Percentiles rank a stretch among this genome's conserved stretches.
These are phyloP conservation scores for Priocnemis perturbator DNA, from an alignment of 2,888 invertebrate species.

Conservation along the genomic window DNA sequence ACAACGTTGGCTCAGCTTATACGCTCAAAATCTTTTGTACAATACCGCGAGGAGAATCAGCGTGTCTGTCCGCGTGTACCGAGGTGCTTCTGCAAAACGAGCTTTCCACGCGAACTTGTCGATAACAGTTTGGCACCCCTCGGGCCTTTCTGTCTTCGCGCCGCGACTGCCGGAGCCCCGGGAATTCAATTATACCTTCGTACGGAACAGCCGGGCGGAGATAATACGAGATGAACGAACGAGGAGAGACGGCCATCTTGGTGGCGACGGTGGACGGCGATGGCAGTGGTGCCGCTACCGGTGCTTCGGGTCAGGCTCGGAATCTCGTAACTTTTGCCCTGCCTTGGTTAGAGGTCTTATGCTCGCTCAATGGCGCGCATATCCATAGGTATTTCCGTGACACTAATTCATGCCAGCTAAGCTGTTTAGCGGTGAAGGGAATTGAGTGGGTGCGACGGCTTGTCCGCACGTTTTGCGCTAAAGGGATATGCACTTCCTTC, in stretches of 20 bases:
- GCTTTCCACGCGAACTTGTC: conserved; percentile 48
- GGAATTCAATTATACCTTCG: conserved; percentile 66
- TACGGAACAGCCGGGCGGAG: conserved; percentile 44
- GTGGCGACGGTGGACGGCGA: conserved; percentile 18
- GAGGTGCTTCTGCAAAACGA: conserved; percentile 23
- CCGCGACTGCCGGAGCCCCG: conserved; percentile 36
- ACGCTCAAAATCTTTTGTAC: background rate
- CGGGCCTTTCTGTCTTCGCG: conserved; percentile 51
- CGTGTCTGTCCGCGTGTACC: background rate
- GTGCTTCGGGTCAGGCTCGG: conserved; percentile 26
- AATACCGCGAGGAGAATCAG: background rate
- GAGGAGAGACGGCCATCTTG: conserved; percentile 46
- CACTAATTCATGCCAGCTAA: conserved; percentile 11
- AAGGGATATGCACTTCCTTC: too few relatives aligned
- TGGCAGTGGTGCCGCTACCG: conserved; percentile 14
- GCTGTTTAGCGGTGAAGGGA: too few relatives aligned
- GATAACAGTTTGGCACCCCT: conserved; percentile 54
- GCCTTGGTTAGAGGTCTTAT: conserved; percentile 4
- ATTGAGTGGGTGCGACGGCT: background rate
- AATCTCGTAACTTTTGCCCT: conserved; percentile 16
- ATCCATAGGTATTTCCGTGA: conserved; percentile 11
- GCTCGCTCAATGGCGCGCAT: conserved; percentile 14
- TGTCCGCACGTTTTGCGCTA: too few relatives aligned
- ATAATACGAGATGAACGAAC: conserved; percentile 58
- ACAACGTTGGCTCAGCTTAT: too few relatives aligned